Evolutionary conservation across 2,797 vertebrate genomes (phyloP).

Genomic region (Adrianichthys oophorus): DNA sequence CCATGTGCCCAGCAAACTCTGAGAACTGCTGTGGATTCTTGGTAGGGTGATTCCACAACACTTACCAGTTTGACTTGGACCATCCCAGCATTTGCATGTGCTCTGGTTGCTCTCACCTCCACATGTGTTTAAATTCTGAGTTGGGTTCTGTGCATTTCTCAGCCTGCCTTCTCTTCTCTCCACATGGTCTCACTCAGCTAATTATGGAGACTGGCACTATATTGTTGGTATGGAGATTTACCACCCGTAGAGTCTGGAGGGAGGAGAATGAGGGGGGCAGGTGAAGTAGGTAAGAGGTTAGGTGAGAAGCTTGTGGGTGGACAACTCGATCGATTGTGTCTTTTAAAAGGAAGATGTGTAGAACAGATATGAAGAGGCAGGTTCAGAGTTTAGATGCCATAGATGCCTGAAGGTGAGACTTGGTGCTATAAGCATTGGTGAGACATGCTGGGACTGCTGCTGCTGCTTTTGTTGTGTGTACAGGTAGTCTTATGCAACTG

Average conservation of each 20-base stretch:
- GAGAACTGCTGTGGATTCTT: constrained; percentile 36
- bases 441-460: constrained; percentile 8
- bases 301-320: constrained; percentile 3
- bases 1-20: constrained; percentile 54
- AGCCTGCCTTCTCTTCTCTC: background rate
- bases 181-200: constrained; percentile 32
- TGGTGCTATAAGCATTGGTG: constrained; percentile 19
- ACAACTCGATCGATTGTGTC: constrained; percentile 7
- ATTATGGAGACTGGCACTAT: constrained; percentile 56
- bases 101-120: background rate
- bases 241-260: constrained; percentile 22
- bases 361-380: constrained; percentile 5
- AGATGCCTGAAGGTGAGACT: constrained; percentile 16
- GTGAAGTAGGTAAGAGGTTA: constrained; percentile 26
- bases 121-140: constrained; percentile 3
- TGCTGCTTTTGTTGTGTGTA: constrained; percentile 33
- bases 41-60: constrained; percentile 3
- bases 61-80: background rate
- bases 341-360: constrained; percentile 1
- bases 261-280: background rate
- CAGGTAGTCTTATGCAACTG: constrained; percentile 63
- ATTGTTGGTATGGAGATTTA: constrained; percentile 57
- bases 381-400: constrained; percentile 7
- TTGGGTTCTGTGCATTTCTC: constrained; percentile 22
- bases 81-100: background rate